phyloP scores from a whole-genome alignment of 2,113 vertebrate genomes.

The Tetraodon nigroviridis region DNA sequence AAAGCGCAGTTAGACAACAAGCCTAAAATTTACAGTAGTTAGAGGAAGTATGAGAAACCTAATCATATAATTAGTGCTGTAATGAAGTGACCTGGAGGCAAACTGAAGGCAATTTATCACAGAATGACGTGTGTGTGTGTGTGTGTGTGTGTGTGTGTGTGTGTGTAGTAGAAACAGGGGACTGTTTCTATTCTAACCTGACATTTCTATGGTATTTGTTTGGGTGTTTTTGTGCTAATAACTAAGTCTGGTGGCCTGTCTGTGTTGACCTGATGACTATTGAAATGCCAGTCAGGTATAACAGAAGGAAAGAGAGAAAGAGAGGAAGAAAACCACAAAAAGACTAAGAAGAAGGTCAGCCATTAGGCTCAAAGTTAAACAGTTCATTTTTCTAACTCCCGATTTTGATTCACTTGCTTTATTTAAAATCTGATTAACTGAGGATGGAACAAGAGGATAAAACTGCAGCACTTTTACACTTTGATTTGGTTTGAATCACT shows the following conservation, averaged over 20 bases:
- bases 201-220: constrained; percentile 49
- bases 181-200: constrained; percentile 6
- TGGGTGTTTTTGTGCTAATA: constrained; percentile 12
- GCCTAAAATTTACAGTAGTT: too few relatives aligned
- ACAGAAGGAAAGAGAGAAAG: neutral
- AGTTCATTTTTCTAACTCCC: too few relatives aligned
- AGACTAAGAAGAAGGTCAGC: neutral
- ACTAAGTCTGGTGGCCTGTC: constrained; percentile 15
- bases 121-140: neutral
- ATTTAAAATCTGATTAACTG: too few relatives aligned
- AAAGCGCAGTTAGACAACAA: too few relatives aligned
- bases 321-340: neutral
- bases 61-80: constrained; percentile 34
- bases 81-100: neutral
- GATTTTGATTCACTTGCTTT: too few relatives aligned
- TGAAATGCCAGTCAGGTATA: constrained; percentile 9
- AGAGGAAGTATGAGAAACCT: neutral
- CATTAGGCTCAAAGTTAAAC: neutral
- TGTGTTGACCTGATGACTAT: constrained; percentile 20
- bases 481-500: too few relatives aligned
- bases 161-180: neutral
- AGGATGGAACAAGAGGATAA: too few relatives aligned
- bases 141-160: neutral
- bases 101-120: constrained; percentile 28
- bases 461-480: too few relatives aligned